Evolutionary conservation across 2,113 vertebrate genomes (phyloP), one percentile per base, ranked within the genome.

Genomic region (Crotalus viridis): DNA sequence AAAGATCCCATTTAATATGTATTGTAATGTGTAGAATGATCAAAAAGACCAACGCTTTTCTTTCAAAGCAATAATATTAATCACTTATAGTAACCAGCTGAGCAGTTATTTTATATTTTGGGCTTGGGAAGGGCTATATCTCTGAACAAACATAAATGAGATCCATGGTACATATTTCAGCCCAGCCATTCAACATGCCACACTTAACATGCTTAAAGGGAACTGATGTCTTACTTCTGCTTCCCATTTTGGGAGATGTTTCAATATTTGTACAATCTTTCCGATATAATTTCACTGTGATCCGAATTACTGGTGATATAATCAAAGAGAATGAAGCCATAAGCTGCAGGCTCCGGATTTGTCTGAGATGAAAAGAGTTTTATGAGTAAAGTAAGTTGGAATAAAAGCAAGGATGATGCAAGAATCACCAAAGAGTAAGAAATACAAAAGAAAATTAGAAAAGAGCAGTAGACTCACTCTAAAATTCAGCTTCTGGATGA

Each of bases 401-500:
- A 5, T 2, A 57, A 91, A 88, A 22, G 74, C 64, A 94, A 46
- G 89, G 56, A 87, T 28, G 28, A 55, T 12, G 22, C 28, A 92
- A 85, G 17, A 52, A 51, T 43, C 4, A 64, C 48, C 7, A 33
- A 26, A 81, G 57, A 46, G 39, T 33, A 24, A 57, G 39, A 55
- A 26, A 26, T 33, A 48, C 3, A 74, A 6, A 5, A 9, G 3
- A 87, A 61, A 48, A 81, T 69, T 4, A 9, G 33, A 15, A 21
- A 90, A 88, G 0, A 0, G 0, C 39, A 61, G 39, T 6, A 0
- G 19, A 43, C 98, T 98, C 97, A 99, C 99, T 98, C 96, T 97
- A 96, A 98, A 98, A 96, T 98, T 98, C 97, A 99, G 97, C 93
- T 98, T 99, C 97, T 99, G 98, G 87, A 99, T 95, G 89, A 99